Base-by-base conservation (phyloP, 2,113 vertebrate species). In the Pyxicephalus adspersus region DNA sequence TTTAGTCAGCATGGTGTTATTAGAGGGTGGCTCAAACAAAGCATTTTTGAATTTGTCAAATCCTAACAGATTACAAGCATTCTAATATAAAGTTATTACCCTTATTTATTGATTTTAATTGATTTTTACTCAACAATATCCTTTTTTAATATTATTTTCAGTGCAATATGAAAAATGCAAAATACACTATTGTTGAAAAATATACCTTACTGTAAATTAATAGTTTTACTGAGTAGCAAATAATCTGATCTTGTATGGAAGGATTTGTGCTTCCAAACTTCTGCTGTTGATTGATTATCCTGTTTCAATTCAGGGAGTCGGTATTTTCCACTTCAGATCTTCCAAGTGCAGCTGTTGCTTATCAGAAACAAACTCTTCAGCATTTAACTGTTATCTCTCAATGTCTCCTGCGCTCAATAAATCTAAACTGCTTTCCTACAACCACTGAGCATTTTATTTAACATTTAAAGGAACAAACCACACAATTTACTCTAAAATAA, bases 341-440 rank as follows among this genome's bases (percentile, higher is more conserved):
- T 81, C 70, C 79, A 74, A n/a, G 28, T 81, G 79, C 79, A 65
- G 79, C 68, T 81, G 79, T 73, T 81, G 79, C 78, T 81, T 81
- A 81, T 81, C 79, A 52, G 58, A 65, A 81, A 71, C 68, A 52
- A 81, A 81, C 79, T 81, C 79, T n/a, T 28, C 60, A 74, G 79
- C 28, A 81, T 81, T 74, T 73, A 81, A 74, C 67, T 74, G 79
- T 81, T 81, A 81, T 81, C 79, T 81, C 29, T 65, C 60, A 38
- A 17, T 26, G 60, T 74, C 61, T 65, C 17, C 79, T 5, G 18
- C 73, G 79, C 70, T 81, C 79, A 81, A 81, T 81, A 81, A 81
- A 81, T 81, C 79, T 74, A 74, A 81, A 81, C 70, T 55, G 70
- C 79, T 81, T 74, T 72, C 65, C 79, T 57, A 66, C 61, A 50